Percentiles rank a stretch among this genome's conserved stretches.
Conservation (phyloP, 2,113 vertebrate species). For the Mellivora capensis region DNA sequence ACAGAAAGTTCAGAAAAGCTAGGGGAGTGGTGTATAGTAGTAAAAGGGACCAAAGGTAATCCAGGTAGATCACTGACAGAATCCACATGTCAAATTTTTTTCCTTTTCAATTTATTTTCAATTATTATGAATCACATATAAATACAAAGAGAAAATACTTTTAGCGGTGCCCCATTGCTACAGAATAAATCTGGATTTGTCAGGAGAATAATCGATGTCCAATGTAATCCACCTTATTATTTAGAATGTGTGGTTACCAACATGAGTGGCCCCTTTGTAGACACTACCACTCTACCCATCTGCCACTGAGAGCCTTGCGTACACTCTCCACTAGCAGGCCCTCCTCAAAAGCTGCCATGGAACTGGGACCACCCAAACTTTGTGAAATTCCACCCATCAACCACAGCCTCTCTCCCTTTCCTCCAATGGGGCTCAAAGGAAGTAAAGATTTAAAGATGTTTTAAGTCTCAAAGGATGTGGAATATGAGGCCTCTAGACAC, state of each 20-base stretch:
- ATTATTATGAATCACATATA: background rate
- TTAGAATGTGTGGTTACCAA: background rate
- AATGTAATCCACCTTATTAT: background rate
- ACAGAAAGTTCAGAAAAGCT: background rate
- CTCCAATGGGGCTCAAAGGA: background rate
- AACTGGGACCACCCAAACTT: background rate
- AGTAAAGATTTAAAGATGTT: background rate
- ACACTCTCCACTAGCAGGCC: background rate
- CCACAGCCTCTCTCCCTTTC: background rate
- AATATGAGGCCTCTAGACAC: background rate
- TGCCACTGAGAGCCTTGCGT: background rate
- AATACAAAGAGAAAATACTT: background rate
- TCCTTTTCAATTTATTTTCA: background rate
- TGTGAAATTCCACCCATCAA: background rate
- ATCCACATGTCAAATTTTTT: background rate
- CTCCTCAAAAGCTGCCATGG: background rate
- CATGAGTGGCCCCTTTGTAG: background rate
- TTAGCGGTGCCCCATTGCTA: background rate
- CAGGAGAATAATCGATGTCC: background rate
- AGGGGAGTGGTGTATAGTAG: background rate
- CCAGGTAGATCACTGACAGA: background rate
- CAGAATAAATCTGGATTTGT: background rate
- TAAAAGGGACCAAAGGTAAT: background rate
- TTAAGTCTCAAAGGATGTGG: background rate
- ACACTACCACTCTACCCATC: background rate